phyloP scores from a whole-genome alignment of 2,888 invertebrate species.

The Cyclophora punctaria region DNA sequence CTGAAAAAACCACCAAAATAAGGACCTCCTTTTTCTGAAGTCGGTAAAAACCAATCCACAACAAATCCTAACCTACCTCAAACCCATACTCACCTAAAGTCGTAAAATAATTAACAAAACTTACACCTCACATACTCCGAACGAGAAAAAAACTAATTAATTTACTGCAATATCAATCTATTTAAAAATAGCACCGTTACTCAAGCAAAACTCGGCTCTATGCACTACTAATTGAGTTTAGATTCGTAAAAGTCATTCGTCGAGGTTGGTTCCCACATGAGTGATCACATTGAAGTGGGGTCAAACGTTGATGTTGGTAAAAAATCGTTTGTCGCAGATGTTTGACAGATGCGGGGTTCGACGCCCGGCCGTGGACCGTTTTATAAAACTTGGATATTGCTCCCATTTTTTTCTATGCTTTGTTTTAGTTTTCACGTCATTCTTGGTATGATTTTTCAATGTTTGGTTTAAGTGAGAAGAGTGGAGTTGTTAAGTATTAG shows the following conservation, averaged over 20 bases:
- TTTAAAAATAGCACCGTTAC: constrained; percentile 5
- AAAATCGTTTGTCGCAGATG: constrained; percentile 66
- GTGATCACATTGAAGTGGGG: constrained; percentile 66
- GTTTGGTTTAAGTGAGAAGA: too few relatives aligned
- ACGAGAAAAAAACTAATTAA: constrained; percentile 37
- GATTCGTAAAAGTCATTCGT: constrained; percentile 40
- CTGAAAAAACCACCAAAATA: not conserved
- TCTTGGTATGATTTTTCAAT: too few relatives aligned
- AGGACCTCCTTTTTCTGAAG: not conserved
- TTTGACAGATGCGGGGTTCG: constrained; percentile 51
- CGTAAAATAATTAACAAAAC: too few relatives aligned
- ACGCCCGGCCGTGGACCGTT: constrained; percentile 5
- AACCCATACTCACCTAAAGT: too few relatives aligned
- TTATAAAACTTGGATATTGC: too few relatives aligned
- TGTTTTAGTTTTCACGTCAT: too few relatives aligned
- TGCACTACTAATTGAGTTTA: constrained; percentile 32
- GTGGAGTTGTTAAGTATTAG: too few relatives aligned
- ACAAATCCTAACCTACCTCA: constrained; percentile 19
- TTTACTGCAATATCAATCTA: constrained; percentile 42
- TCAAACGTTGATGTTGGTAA: constrained; percentile 65
- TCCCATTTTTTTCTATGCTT: too few relatives aligned
- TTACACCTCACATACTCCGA: too few relatives aligned
- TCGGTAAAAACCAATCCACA: constrained; percentile 9
- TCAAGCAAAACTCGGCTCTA: constrained; percentile 35
- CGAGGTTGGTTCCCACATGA: constrained; percentile 68